These are phyloP conservation scores for Gouania willdenowi DNA, from an alignment of 2,797 vertebrate species.

Conservation along the genomic window DNA sequence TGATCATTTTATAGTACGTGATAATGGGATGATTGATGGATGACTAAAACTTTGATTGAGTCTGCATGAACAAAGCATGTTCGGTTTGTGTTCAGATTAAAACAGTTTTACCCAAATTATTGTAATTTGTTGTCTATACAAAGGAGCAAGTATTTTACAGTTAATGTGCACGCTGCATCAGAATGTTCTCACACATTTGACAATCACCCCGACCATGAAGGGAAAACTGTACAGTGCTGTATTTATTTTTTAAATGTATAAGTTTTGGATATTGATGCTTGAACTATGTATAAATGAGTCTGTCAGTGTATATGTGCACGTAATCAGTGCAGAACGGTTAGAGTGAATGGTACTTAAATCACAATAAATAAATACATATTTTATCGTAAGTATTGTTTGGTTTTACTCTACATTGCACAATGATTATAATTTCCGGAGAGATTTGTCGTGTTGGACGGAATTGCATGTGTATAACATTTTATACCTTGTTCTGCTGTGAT, in stretches of 20 bases:
- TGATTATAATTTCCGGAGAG: no score
- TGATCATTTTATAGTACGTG: not conserved
- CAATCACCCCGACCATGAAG: constrained; percentile 44
- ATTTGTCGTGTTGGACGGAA: no score
- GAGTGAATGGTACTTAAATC: constrained; percentile 50
- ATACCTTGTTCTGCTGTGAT: not conserved
- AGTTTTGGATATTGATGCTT: constrained; percentile 33
- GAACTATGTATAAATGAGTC: constrained; percentile 19
- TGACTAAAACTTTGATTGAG: not conserved
- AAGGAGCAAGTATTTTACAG: no score
- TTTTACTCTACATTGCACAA: constrained; percentile 14
- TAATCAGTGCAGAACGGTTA: constrained; percentile 20
- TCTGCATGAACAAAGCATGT: no score
- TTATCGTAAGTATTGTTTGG: constrained; percentile 48
- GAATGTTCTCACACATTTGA: constrained; percentile 11
- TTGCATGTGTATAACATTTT: not conserved
- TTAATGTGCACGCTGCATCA: not conserved
- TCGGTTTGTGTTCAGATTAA: no score
- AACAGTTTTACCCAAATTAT: no score
- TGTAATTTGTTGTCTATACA: no score
- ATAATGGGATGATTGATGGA: not conserved
- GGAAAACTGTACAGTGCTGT: constrained; percentile 43
- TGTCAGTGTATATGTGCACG: constrained; percentile 11
- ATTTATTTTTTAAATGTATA: constrained; percentile 54
- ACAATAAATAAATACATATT: constrained; percentile 73